phyloP scores from a whole-genome alignment of 2,113 vertebrate species.

The Cebus imitator region DNA sequence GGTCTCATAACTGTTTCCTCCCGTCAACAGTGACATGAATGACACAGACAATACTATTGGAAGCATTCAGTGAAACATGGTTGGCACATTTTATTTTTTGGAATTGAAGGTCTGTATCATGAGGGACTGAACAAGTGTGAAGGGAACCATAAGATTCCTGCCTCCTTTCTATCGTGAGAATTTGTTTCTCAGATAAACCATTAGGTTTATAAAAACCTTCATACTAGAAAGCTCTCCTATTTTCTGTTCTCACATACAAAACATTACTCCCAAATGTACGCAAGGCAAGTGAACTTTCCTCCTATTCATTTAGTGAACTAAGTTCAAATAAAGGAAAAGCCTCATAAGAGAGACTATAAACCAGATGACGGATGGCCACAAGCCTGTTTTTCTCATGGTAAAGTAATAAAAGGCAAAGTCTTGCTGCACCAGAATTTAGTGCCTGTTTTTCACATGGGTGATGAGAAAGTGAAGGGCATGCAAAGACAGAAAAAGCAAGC shows the following conservation, averaged over 20 bases:
- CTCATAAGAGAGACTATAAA: not conserved
- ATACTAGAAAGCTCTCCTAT: conserved; percentile 10
- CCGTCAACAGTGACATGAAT: not conserved
- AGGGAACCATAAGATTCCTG: not conserved
- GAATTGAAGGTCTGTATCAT: not conserved
- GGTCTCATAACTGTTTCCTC: not conserved
- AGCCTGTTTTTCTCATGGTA: not conserved
- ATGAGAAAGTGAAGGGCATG: not conserved
- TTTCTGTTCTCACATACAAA: not conserved
- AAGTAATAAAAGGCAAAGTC: not conserved
- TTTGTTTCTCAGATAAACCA: conserved; percentile 10
- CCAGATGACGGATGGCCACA: not conserved
- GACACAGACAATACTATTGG: not conserved
- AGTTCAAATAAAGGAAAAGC: not conserved
- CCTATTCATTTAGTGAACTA: not conserved
- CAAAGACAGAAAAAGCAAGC: not conserved
- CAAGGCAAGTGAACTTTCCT: not conserved
- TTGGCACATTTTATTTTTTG: not conserved
- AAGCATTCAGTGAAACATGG: not conserved
- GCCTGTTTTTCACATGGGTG: not conserved
- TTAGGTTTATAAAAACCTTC: not conserved
- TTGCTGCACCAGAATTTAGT: not conserved
- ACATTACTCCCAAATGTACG: not conserved
- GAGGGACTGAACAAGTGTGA: conserved; percentile 5
- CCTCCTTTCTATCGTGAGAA: not conserved